Evolutionary conservation across 2,797 vertebrate genomes (phyloP).

Genomic region (Pristis pectinata): DNA sequence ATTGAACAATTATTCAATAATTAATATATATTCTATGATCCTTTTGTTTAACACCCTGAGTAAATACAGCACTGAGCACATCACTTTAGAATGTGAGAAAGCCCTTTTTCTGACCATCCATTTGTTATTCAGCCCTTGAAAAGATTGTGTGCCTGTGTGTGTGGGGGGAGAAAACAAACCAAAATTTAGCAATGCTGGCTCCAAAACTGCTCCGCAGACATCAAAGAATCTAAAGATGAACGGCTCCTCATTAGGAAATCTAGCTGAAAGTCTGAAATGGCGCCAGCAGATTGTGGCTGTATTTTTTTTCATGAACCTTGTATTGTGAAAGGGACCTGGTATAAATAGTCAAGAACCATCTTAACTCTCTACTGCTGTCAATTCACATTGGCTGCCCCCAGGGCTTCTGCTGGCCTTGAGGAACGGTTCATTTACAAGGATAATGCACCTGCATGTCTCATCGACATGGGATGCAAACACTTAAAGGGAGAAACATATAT

Average conservation of each 20-base stretch:
- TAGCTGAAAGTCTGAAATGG: neutral
- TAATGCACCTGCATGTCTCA: neutral
- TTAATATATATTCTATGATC: neutral
- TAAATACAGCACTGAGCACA: neutral
- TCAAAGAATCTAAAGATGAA: slow-evolving; percentile 14
- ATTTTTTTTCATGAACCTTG: slow-evolving; percentile 1
- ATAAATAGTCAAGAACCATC: neutral
- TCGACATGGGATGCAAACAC: neutral
- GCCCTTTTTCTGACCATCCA: neutral
- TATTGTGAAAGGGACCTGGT: neutral
- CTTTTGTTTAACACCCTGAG: neutral
- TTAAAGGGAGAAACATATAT: neutral
- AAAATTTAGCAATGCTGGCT: neutral
- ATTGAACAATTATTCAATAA: neutral
- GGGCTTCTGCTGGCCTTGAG: neutral
- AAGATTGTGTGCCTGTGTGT: neutral
- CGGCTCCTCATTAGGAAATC: neutral
- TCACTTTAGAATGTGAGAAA: neutral
- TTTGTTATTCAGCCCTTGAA: neutral
- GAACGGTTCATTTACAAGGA: neutral
- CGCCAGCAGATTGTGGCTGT: neutral
- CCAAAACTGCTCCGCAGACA: neutral
- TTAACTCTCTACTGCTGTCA: neutral
- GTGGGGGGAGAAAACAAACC: neutral
- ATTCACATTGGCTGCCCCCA: neutral